These are phyloP conservation scores for Montipora capricornis DNA, from an alignment of 64 coral and sea anemone genomes.

Conservation along the genomic window DNA sequence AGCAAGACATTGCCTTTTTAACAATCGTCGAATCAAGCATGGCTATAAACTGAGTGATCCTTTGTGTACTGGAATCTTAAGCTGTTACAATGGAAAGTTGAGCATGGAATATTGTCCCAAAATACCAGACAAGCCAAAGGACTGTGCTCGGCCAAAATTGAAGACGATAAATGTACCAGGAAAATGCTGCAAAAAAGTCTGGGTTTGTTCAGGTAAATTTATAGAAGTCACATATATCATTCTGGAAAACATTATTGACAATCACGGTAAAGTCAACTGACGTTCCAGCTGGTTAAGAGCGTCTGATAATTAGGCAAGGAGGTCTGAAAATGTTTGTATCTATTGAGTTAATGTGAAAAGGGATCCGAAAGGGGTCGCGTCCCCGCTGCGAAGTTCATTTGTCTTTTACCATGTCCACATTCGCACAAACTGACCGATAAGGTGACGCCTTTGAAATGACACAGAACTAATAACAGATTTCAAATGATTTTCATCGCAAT, in stretches of 20 bases:
- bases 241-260: background rate
- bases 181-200: slow-evolving; percentile 84
- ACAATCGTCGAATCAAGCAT: slow-evolving; percentile 69
- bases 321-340: too few species aligned
- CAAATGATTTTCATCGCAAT: too few species aligned
- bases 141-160: slow-evolving; percentile 78
- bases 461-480: too few species aligned
- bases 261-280: too few species aligned
- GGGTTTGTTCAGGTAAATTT: slow-evolving; percentile 83
- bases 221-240: background rate
- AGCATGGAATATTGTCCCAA: slow-evolving; percentile 74
- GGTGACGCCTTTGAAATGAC: too few species aligned
- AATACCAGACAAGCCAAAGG: slow-evolving; percentile 71
- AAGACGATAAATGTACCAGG: slow-evolving; percentile 72
- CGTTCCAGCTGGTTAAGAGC: too few species aligned
- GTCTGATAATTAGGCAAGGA: too few species aligned
- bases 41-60: slow-evolving; percentile 89
- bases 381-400: too few species aligned
- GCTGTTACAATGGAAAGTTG: slow-evolving; percentile 79
- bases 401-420: too few species aligned
- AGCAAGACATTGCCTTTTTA: slow-evolving; percentile 80
- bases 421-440: too few species aligned
- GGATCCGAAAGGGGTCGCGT: too few species aligned
- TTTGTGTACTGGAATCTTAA: slow-evolving; percentile 82
- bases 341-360: too few species aligned